These are phyloP conservation scores for Sarcophaga caerulescens DNA, from an alignment of 2,888 invertebrate species.

Conservation along the genomic window DNA sequence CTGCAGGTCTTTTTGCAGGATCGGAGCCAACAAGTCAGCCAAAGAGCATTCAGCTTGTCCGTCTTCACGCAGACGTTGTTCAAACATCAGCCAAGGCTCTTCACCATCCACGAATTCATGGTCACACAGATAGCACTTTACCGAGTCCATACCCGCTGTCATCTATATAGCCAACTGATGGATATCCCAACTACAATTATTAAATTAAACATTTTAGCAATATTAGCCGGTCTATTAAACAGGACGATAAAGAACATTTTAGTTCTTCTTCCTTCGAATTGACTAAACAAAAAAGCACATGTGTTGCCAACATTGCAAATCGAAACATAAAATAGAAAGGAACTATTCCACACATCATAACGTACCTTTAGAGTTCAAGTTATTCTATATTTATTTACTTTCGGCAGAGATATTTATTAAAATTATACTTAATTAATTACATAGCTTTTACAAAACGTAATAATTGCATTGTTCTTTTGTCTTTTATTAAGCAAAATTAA, in stretches of 20 bases:
- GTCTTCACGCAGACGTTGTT: constrained; percentile 67
- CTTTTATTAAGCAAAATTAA: constrained; percentile 6
- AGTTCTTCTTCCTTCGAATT: background rate
- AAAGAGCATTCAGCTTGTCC: constrained; percentile 68
- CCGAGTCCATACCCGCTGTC: constrained; percentile 59
- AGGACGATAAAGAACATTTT: background rate
- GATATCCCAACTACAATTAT: constrained; percentile 20
- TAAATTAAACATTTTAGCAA: constrained; percentile 30
- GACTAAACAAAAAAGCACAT: constrained; percentile 53
- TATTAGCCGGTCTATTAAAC: background rate
- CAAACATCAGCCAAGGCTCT: constrained; percentile 70
- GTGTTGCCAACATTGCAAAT: constrained; percentile 67
- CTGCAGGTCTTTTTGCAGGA: constrained; percentile 63
- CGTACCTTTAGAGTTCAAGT: constrained; percentile 34
- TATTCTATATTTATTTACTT: background rate
- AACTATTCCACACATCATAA: constrained; percentile 19
- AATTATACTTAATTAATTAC: background rate
- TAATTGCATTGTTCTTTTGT: background rate
- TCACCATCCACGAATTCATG: constrained; percentile 69
- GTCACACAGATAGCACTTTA: constrained; percentile 70
- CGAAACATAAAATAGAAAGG: constrained; percentile 18
- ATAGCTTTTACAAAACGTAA: constrained; percentile 5
- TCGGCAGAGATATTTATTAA: background rate
- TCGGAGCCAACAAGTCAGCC: constrained; percentile 61
- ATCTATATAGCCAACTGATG: constrained; percentile 24